Evolutionary conservation across 2,113 vertebrate genomes (phyloP), one percentile per base, ranked within the genome.

Genomic region (Callipepla squamata): DNA sequence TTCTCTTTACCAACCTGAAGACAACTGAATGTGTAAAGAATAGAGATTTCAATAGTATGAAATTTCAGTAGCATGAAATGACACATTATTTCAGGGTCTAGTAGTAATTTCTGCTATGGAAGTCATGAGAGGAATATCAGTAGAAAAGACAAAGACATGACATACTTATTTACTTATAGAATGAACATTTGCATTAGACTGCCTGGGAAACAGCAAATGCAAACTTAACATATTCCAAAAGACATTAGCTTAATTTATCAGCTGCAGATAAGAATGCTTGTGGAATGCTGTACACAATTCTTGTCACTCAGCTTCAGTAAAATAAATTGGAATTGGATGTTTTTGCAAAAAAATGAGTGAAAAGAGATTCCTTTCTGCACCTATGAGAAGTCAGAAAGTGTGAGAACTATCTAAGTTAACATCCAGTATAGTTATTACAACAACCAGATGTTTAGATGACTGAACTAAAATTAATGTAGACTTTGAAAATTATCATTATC

Each of bases 21-120:
- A 18, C 48, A 73, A 23, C 55, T 58, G 14, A 74, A 34, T 77
- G 73, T 67, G 28, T 75, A 69, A 72, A 85, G 50, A 62, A 28
- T 22, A 67, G 65, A 25, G 85, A 70, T 69, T 81, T 42, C 22
- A 67, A 3, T 28, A 61, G 30, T 51, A 42, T 75, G 69, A 40
- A 51, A 76, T 89, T 92, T 91, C 47, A 57, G 2, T 80, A 68
- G 28, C 61, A 19, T 91, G 38, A 92, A 93, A 80, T 66, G 11
- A 86, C 1, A 11, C 74, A 75, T 74, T 89, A 63, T 90, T 85
- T 90, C 26, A 83, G 20, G 22, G 11, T 55, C 65, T 92, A 63
- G 38, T 40, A 70, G 19, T 86, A 65, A 81, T 89, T 92, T 86
- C 38, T 86, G 28, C 44, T 91, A 59, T 92, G 21, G 45, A 93